phyloP scores from a whole-genome alignment of 2,888 invertebrate species.

The Choreutis nemorana region DNA sequence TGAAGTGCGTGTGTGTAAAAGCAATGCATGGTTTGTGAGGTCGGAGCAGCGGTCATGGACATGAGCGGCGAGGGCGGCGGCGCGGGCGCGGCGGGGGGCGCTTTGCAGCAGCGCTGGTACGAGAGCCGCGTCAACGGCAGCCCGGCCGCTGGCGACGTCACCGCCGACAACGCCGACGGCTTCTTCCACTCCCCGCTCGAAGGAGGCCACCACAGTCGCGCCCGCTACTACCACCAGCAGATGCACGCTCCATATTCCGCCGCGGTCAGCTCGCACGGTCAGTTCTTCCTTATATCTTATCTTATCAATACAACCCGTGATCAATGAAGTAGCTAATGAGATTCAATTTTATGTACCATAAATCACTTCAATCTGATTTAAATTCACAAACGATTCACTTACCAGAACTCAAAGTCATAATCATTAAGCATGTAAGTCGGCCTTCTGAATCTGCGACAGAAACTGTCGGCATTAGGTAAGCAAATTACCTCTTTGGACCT shows the following conservation, averaged over 20 bases:
- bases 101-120: conserved; percentile 65
- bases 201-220: conserved; percentile 62
- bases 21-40: conserved; percentile 66
- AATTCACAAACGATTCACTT: conserved; percentile 2
- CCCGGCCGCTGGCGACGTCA: conserved; percentile 54
- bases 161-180: conserved; percentile 58
- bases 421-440: conserved; percentile 33
- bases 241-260: conserved; percentile 66
- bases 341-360: too few relatives aligned
- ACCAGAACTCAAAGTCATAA: conserved; percentile 25
- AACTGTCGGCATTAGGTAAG: conserved; percentile 38
- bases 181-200: conserved; percentile 66
- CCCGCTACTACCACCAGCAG: conserved; percentile 66
- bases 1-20: conserved; percentile 54
- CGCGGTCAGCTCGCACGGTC: conserved; percentile 62
- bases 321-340: too few relatives aligned
- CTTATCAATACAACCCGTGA: background rate
- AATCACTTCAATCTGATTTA: too few relatives aligned
- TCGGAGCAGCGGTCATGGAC: conserved; percentile 54
- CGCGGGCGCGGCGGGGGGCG: conserved; percentile 42
- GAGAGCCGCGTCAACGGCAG: conserved; percentile 63
- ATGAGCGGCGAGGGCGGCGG: conserved; percentile 58
- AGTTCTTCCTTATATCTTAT: conserved; percentile 17
- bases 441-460: conserved; percentile 26
- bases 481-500: conserved; percentile 40